These are phyloP conservation scores for Mungos mungo DNA, from an alignment of 2,113 vertebrate species.

Conservation along the genomic window DNA sequence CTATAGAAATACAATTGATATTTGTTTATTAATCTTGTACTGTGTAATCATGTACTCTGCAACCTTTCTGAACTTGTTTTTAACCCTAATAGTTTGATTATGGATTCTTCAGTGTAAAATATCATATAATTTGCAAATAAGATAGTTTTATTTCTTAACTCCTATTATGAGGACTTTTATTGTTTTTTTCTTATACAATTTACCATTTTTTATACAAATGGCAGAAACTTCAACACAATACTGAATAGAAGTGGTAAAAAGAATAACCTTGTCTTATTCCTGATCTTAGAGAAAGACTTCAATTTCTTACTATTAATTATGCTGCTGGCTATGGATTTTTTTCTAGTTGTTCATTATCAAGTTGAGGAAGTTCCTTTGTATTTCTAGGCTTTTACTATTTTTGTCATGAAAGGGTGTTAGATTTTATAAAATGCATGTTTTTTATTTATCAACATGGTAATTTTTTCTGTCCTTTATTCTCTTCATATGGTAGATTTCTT, in stretches of 20 bases:
- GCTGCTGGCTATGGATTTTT: not conserved
- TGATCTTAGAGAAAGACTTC: too few species aligned
- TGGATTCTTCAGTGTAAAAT: not conserved
- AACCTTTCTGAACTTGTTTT: not conserved
- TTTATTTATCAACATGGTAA: not conserved
- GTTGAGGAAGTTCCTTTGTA: not conserved
- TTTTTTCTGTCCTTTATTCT: not conserved
- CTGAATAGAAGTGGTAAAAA: too few species aligned
- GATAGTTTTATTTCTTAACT: not conserved
- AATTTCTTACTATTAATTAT: not conserved
- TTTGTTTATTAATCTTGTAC: not conserved
- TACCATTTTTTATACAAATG: not conserved
- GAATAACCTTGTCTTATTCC: not conserved
- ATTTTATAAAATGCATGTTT: not conserved
- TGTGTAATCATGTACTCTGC: too few species aligned
- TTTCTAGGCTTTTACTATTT: not conserved
- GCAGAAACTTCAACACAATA: not conserved
- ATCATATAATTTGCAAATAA: not conserved
- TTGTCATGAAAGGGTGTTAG: not conserved
- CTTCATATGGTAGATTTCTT: not conserved
- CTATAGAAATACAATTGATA: not conserved
- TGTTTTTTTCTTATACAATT: not conserved
- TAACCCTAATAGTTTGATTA: not conserved
- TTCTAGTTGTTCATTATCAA: not conserved
- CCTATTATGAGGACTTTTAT: not conserved